Conservation (phyloP, 2,113 vertebrate genomes). For the Sebastes fasciatus region DNA sequence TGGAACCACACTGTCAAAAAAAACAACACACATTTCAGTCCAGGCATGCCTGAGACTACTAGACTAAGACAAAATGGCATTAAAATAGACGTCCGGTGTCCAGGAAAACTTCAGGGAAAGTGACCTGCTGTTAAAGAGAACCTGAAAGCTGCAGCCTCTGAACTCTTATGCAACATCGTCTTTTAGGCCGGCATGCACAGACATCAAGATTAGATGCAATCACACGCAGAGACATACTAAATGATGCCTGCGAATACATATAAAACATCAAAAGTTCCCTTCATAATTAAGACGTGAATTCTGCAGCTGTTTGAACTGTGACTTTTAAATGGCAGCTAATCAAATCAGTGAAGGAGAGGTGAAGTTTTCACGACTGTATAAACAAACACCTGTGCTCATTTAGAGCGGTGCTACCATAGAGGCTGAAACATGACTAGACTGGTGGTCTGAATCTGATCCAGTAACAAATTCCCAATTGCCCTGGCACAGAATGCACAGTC, state of each 20-base stretch:
- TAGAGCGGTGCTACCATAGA: neutral
- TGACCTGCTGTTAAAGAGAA: neutral
- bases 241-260: neutral
- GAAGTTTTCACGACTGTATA: slow-evolving; percentile 52
- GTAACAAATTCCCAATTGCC: slow-evolving; percentile 46
- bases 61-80: neutral
- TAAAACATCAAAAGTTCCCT: neutral
- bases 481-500: slow-evolving; percentile 56
- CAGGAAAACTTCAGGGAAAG: neutral
- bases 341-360: slow-evolving; percentile 38
- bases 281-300: slow-evolving; percentile 1
- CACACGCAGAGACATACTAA: neutral
- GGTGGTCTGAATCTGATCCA: slow-evolving; percentile 57
- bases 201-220: slow-evolving; percentile 50
- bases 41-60: neutral
- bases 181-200: slow-evolving; percentile 3
- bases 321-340: slow-evolving; percentile 20
- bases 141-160: neutral
- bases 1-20: neutral
- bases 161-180: slow-evolving; percentile 28
- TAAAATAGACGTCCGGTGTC: neutral
- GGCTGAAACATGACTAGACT: slow-evolving; percentile 64
- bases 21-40: neutral
- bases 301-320: slow-evolving; percentile 39
- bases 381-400: slow-evolving; percentile 70